Conservation (phyloP, 2,797 vertebrate genomes). For the Steatocranus sp. region DNA sequence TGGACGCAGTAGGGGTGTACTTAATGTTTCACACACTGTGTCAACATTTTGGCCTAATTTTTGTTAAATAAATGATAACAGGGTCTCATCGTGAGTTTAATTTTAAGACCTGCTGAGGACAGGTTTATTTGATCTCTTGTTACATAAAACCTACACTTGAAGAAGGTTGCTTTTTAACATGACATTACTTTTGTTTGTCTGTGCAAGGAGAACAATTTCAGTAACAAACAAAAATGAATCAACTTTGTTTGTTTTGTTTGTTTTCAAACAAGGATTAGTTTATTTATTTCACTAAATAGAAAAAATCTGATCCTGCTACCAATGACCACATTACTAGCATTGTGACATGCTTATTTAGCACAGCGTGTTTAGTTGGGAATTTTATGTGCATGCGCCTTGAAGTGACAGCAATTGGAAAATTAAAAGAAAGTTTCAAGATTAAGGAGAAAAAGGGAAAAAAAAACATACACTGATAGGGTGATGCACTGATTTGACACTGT, state of each 20-base stretch:
- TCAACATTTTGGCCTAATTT: background rate
- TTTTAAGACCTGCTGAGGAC: background rate
- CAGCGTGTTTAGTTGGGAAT: background rate
- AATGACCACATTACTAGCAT: background rate
- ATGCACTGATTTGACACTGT: background rate
- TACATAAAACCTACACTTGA: background rate
- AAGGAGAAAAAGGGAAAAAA: background rate
- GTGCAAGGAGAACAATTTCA: background rate
- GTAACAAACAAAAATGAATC: background rate
- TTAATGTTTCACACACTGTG: background rate
- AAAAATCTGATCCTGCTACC: background rate
- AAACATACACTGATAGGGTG: background rate
- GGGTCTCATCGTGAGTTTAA: background rate
- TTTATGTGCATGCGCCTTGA: background rate
- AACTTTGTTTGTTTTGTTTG: background rate
- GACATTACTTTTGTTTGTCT: background rate
- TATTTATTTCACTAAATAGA: background rate
- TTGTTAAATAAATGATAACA: background rate
- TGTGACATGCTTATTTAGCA: background rate
- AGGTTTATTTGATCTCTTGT: background rate
- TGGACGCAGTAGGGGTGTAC: background rate
- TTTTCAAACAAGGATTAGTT: background rate
- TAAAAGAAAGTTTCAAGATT: background rate
- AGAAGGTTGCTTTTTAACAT: background rate
- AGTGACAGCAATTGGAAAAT: background rate